Evolutionary conservation across 2,797 vertebrate genomes (phyloP), one percentile per base, ranked within the genome.

Genomic region (Otolemur crassicaudatus): DNA sequence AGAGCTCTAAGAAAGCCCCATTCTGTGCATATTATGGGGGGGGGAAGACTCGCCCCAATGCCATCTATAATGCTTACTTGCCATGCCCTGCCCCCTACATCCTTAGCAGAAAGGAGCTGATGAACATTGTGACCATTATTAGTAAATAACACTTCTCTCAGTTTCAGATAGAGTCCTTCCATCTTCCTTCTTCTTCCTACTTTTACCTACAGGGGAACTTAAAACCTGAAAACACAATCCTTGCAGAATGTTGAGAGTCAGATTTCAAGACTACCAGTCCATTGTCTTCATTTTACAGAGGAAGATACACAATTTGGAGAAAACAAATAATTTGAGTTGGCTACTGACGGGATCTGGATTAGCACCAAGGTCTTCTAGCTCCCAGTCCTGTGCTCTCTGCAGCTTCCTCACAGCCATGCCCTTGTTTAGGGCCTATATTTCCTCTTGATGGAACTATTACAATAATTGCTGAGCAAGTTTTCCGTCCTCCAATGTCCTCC

Each of bases 381-480:
- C 25, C 3, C 8, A 73, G 56, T 20, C n/a, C 58, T 80, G n/a
- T 31, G 23, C 31, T 60, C 37, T n/a, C 43, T 84, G 34, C 25
- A 5, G 60, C 61, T 73, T 75, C 34, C 22, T 63, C 40, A 69
- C 34, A 60, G 60, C 29, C 87, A 58, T 53, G 73, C 67, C 67
- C 69, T 84, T 88, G 60, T 80, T 27, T 53, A 9, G 31, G 80
- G 84, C 40, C 75, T 0, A 0, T 23, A 70, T 80, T 65, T 84
- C 80, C 93, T 81, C 80, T 76, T n/a, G n/a, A 43, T 63, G 19
- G 17, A 67, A 46, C n/a, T 29, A 84, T 0, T 34, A 17, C 23
- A 75, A 49, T 27, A 58, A 83, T 91, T 29, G 43, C 31, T 87
- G 31, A 85, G 56, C 79, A 91, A 61, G 95, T 72, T 93, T 94